Percentiles rank a stretch among this genome's conserved stretches.
Evolutionary conservation across 2,797 vertebrate species (phyloP).

Genomic region (Clarias platycephalus): DNA sequence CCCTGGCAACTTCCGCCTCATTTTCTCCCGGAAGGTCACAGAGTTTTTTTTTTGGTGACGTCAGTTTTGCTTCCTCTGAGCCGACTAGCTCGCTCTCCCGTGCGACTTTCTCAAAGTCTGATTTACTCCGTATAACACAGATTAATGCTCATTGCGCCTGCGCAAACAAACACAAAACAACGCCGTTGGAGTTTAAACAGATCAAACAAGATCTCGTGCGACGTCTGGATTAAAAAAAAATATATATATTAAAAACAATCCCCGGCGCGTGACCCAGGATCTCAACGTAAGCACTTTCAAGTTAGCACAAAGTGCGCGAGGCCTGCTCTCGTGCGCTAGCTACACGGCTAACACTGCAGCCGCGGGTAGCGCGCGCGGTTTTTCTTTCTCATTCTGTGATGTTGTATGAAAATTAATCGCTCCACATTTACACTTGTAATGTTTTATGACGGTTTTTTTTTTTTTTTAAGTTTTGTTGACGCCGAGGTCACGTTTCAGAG

Average conservation of each 20-base stretch:
- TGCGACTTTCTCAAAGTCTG: conserved; percentile 74
- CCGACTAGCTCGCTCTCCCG: conserved; percentile 77
- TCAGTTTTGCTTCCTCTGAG: conserved; percentile 84
- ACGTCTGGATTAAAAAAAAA: conserved; percentile 15
- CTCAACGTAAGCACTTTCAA: conserved; percentile 49
- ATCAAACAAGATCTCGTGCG: background rate
- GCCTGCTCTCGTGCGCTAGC: background rate
- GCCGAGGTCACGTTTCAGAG: background rate
- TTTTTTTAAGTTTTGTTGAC: background rate
- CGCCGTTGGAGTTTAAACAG: background rate
- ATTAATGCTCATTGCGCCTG: conserved; percentile 7
- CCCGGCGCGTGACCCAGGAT: conserved; percentile 47
- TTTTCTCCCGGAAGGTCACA: conserved; percentile 72
- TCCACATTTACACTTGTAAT: background rate
- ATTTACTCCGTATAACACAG: conserved; percentile 64
- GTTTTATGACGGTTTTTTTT: background rate
- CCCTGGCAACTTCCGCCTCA: conserved; percentile 59
- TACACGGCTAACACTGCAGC: background rate
- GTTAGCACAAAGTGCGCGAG: conserved; percentile 17
- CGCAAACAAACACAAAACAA: background rate
- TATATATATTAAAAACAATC: background rate
- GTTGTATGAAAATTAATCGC: background rate
- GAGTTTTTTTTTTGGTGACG: conserved; percentile 76
- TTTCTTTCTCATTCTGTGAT: background rate
- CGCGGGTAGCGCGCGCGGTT: background rate